These are phyloP conservation scores for Thecocarcelia acutangulata DNA, from an alignment of 2,888 invertebrate genomes.

Conservation along the genomic window DNA sequence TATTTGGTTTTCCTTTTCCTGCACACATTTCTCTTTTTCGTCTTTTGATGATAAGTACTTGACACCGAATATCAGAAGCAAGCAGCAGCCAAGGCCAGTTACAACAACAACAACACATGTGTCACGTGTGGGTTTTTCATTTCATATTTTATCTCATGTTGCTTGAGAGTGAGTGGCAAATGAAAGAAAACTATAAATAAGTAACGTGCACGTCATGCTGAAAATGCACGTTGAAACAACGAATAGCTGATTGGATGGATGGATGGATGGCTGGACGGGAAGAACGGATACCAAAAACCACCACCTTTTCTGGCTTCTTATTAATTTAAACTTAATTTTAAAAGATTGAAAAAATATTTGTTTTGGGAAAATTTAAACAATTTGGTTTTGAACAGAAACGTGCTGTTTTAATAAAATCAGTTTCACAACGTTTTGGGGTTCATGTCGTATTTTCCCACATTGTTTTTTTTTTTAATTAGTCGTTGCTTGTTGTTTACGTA, in stretches of 20 bases:
- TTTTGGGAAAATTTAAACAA: constrained; percentile 19
- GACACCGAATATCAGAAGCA: constrained; percentile 33
- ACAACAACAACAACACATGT: constrained; percentile 36
- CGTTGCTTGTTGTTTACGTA: background rate
- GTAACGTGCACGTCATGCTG: too few species aligned
- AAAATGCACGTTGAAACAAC: too few species aligned
- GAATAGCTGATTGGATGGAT: too few species aligned
- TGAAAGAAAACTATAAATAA: constrained; percentile 31
- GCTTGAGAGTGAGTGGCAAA: constrained; percentile 18
- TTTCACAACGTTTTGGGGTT: background rate
- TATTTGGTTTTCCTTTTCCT: background rate
- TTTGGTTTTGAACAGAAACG: background rate
- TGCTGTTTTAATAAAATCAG: constrained; percentile 3
- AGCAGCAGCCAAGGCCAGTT: constrained; percentile 40
- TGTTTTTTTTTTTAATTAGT: constrained; percentile 7
- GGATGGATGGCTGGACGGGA: too few species aligned
- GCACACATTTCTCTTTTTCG: background rate
- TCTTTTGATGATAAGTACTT: constrained; percentile 9
- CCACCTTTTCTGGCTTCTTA: constrained; percentile 31
- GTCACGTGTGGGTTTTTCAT: constrained; percentile 49
- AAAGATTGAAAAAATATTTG: background rate
- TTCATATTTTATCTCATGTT: constrained; percentile 7
- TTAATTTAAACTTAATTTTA: constrained; percentile 3
- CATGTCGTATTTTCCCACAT: background rate
- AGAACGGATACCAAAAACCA: constrained; percentile 21